Conservation (phyloP, 35 echinoderm and acorn worm species). For the Lytechinus variegatus region DNA sequence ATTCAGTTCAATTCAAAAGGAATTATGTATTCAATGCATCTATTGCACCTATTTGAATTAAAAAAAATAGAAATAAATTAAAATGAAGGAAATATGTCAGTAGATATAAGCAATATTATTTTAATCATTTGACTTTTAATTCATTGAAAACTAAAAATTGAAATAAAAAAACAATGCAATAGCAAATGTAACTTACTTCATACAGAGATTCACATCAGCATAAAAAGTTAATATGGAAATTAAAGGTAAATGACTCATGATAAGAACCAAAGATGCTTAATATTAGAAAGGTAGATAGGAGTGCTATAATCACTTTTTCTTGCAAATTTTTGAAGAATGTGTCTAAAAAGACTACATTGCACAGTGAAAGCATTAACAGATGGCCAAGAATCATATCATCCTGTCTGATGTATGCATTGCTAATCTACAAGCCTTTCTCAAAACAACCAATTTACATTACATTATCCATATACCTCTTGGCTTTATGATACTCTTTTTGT, state of each 20-base stretch:
- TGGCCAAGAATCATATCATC: background rate
- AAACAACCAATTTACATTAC: slow-evolving; percentile 5
- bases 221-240: no score
- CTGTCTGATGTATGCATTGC: background rate
- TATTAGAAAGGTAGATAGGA: no score
- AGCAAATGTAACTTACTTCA: no score
- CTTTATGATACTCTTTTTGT: background rate
- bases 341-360: background rate
- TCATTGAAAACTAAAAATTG: background rate
- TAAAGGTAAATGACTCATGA: background rate
- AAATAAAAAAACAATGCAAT: background rate
- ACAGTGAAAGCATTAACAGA: background rate
- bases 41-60: no score
- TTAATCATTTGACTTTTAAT: background rate
- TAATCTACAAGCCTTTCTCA: background rate
- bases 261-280: background rate
- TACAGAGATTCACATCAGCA: no score
- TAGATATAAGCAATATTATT: background rate
- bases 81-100: no score
- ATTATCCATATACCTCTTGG: slow-evolving; percentile 12
- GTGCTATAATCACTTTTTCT: background rate
- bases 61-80: no score
- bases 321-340: background rate
- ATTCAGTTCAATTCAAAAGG: no score
- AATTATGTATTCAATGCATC: no score